phyloP scores from a whole-genome alignment of 2,113 vertebrate species.

The Protobothrops flavoviridis region DNA sequence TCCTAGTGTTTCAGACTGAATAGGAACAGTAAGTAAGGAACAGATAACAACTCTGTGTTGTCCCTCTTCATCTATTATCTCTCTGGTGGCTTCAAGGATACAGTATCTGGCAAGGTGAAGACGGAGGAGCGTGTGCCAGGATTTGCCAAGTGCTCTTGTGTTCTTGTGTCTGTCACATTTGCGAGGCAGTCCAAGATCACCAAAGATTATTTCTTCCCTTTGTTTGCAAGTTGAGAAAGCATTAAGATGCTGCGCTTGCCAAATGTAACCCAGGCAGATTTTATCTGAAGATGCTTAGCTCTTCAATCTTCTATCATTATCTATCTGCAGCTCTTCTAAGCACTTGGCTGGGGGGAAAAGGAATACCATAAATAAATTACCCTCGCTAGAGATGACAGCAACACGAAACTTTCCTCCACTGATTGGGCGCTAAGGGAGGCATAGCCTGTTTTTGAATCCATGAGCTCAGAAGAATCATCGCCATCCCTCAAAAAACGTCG shows the following conservation, averaged over 20 bases:
- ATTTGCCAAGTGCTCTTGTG: not conserved
- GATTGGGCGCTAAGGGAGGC: not conserved
- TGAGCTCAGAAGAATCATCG: not conserved
- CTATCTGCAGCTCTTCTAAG: not conserved
- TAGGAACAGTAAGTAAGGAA: too few relatives aligned
- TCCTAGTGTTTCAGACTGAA: not conserved
- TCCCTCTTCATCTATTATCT: not conserved
- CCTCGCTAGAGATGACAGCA: not conserved
- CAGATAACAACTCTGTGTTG: too few relatives aligned
- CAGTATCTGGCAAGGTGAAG: not conserved
- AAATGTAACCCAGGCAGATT: not conserved
- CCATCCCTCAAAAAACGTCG: not conserved
- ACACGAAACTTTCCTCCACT: not conserved
- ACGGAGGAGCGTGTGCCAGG: fast-evolving
- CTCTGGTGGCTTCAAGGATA: not conserved
- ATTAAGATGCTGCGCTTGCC: not conserved
- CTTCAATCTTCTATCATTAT: not conserved
- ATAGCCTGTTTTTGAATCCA: not conserved
- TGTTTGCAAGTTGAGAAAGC: not conserved
- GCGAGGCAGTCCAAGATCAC: not conserved
- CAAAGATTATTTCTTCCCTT: not conserved
- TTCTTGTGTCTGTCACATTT: not conserved
- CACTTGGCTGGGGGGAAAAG: not conserved
- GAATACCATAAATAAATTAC: not conserved
- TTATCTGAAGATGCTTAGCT: not conserved